Conservation (phyloP, 2,888 invertebrate species). For the Ophraella communa region DNA sequence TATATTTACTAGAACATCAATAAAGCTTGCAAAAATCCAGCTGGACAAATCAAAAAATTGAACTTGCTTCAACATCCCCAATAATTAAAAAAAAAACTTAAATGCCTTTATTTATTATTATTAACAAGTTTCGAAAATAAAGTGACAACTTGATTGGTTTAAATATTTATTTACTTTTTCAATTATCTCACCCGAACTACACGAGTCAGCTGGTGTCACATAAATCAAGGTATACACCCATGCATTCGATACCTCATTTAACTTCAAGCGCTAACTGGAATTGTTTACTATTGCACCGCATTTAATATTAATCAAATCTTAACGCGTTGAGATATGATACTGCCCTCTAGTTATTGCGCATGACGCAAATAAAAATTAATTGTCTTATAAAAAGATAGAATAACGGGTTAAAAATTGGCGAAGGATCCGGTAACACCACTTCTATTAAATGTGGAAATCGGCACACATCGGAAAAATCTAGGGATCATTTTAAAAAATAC, state of each 20-base stretch:
- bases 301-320: slow-evolving; percentile 6
- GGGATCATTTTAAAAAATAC: too few species aligned
- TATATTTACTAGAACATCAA: too few species aligned
- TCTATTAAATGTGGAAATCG: too few species aligned
- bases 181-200: neutral
- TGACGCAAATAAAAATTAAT: neutral
- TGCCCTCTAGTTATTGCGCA: neutral
- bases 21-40: too few species aligned
- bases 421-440: neutral
- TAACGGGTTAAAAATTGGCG: neutral
- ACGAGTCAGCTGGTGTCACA: slow-evolving; percentile 1
- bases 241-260: slow-evolving; percentile 11
- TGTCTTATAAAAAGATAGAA: neutral
- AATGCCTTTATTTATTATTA: neutral
- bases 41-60: too few species aligned
- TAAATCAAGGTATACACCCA: slow-evolving; percentile 12
- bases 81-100: too few species aligned
- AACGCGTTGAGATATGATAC: neutral
- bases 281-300: slow-evolving; percentile 5
- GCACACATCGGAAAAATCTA: too few species aligned
- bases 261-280: slow-evolving; percentile 4
- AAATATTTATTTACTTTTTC: neutral
- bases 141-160: neutral
- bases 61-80: too few species aligned
- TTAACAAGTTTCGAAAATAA: neutral